Evolutionary conservation across 2,797 vertebrate species (phyloP).

Genomic region (Loris lydekkerianus): DNA sequence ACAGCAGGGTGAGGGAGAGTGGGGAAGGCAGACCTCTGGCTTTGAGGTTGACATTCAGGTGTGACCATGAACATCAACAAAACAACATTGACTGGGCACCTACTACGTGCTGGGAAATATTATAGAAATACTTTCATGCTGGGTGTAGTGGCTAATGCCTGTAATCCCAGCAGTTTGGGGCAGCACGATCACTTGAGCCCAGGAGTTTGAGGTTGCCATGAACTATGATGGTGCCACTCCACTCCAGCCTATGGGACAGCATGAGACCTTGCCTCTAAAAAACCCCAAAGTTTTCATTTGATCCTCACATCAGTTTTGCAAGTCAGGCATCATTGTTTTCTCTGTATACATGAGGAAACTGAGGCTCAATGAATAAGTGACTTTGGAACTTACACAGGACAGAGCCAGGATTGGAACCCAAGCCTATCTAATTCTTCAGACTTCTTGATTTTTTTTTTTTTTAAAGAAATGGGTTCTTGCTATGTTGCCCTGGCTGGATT

Average conservation of each 20-base stretch:
- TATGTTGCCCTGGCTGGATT: background rate
- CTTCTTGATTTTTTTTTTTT: background rate
- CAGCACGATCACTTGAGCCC: background rate
- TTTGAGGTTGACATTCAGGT: background rate
- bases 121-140: conserved; percentile 25
- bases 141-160: background rate
- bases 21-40: background rate
- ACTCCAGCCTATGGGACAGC: background rate
- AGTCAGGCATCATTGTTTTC: background rate
- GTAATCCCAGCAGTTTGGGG: background rate
- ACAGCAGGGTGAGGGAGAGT: background rate
- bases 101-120: background rate
- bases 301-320: background rate
- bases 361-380: background rate
- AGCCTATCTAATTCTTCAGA: background rate
- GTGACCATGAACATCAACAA: conserved; percentile 32
- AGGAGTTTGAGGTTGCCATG: background rate
- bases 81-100: background rate
- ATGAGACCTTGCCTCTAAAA: background rate
- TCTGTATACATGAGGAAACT: background rate
- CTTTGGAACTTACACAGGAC: background rate
- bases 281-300: background rate
- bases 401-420: background rate
- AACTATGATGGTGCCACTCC: background rate
- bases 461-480: background rate